Evolutionary conservation across 2,888 invertebrate genomes (phyloP).

Genomic region (Sepioteuthis lessoniana): DNA sequence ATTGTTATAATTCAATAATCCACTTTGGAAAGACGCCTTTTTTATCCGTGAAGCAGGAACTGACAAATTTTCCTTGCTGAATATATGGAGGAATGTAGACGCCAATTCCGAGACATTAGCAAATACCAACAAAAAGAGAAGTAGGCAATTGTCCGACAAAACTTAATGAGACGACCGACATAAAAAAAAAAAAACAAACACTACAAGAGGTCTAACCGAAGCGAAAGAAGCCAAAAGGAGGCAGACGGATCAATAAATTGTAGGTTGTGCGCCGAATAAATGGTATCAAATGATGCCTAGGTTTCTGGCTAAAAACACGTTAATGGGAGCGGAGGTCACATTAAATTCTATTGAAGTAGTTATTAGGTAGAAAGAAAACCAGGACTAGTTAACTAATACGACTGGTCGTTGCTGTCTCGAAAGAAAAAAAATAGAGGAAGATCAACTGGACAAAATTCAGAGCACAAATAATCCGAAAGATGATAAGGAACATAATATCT

Average conservation of each 20-base stretch:
- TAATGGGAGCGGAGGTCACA: background rate
- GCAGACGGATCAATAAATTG: background rate
- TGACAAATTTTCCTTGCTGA: background rate
- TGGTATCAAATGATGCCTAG: background rate
- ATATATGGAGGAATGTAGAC: background rate
- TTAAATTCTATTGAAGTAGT: background rate
- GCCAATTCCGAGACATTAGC: background rate
- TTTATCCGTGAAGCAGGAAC: background rate
- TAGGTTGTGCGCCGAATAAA: background rate
- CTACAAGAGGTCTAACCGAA: background rate
- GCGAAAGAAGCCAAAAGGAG: background rate
- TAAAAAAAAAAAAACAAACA: background rate
- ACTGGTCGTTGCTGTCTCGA: background rate
- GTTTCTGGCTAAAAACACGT: constrained; percentile 16
- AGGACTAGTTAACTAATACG: background rate
- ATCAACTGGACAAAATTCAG: background rate
- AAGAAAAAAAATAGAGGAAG: background rate
- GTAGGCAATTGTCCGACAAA: background rate
- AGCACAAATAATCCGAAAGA: background rate
- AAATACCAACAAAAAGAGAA: background rate
- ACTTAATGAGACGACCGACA: background rate
- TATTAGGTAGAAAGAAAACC: background rate
- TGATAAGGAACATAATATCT: no score
- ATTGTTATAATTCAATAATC: background rate
- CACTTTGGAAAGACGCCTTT: background rate